phyloP scores from a whole-genome alignment of 2,797 vertebrate species.

The Notamacropus eugenii region DNA sequence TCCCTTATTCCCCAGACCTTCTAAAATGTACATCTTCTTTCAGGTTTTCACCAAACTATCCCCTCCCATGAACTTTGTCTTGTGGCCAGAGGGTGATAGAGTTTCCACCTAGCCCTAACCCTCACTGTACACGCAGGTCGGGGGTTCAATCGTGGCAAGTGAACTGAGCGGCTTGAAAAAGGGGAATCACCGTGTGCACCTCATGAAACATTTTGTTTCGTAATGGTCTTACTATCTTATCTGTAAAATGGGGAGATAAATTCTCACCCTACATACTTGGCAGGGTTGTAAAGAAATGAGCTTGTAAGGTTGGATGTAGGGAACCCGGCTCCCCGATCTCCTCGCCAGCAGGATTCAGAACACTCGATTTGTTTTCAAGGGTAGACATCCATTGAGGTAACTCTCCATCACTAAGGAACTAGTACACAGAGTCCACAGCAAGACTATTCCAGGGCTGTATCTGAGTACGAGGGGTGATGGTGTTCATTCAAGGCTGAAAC shows the following conservation, averaged over 20 bases:
- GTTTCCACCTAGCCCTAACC: no score
- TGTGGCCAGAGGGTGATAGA: no score
- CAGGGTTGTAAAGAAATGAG: neutral
- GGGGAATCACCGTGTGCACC: neutral
- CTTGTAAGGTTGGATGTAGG: neutral
- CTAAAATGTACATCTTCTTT: neutral
- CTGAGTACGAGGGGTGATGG: neutral
- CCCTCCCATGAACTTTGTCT: neutral
- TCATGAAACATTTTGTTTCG: neutral
- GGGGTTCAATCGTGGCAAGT: neutral
- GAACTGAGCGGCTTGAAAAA: neutral
- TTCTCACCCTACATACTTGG: neutral
- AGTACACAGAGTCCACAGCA: neutral
- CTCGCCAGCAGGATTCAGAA: neutral
- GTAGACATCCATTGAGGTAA: neutral
- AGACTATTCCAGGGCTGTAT: conserved; percentile 20
- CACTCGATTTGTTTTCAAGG: neutral
- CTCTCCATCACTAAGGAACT: neutral
- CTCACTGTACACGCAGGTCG: neutral
- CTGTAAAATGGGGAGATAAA: neutral
- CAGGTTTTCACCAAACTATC: neutral
- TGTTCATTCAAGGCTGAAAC: neutral
- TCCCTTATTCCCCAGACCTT: neutral
- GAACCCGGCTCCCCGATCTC: neutral
- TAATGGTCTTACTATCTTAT: neutral